Evolutionary conservation across 2,888 invertebrate species (phyloP).

Genomic region (Myathropa florea): DNA sequence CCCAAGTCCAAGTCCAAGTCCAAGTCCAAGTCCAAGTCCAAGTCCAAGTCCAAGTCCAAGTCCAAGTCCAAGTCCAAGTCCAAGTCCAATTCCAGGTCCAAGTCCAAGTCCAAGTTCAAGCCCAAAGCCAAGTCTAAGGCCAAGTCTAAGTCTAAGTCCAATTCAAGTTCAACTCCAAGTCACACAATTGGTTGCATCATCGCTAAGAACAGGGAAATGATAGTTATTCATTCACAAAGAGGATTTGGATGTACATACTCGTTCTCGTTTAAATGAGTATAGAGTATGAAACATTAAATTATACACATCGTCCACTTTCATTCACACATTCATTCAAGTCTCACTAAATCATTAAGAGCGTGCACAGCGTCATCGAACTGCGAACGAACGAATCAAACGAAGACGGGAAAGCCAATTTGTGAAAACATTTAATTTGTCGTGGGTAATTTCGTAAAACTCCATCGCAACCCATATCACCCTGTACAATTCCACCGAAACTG

Average conservation of each 20-base stretch:
- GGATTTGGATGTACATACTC: not conserved
- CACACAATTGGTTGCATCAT: too few relatives aligned
- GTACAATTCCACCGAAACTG: not conserved
- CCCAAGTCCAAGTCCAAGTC: constrained; percentile 32
- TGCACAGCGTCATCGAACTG: not conserved
- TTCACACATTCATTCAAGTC: not conserved
- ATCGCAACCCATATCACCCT: constrained; percentile 32
- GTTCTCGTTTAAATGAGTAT: not conserved
- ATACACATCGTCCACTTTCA: not conserved
- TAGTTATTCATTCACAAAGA: not conserved
- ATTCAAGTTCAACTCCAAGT: too few relatives aligned
- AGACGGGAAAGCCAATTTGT: constrained; percentile 36
- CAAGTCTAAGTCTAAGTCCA: too few relatives aligned
- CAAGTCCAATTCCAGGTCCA: too few relatives aligned
- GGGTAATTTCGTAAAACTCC: constrained; percentile 27
- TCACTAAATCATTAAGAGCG: not conserved
- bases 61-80: constrained; percentile 25
- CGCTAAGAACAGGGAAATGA: not conserved
- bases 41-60: constrained; percentile 35
- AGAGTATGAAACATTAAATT: not conserved
- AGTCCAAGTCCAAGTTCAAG: too few relatives aligned
- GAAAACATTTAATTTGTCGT: constrained; percentile 29
- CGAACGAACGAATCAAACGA: too few relatives aligned
- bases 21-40: constrained; percentile 37
- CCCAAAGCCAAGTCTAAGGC: too few relatives aligned